Conservation (phyloP, 2,113 vertebrate genomes). For the Odobenus rosmarus region DNA sequence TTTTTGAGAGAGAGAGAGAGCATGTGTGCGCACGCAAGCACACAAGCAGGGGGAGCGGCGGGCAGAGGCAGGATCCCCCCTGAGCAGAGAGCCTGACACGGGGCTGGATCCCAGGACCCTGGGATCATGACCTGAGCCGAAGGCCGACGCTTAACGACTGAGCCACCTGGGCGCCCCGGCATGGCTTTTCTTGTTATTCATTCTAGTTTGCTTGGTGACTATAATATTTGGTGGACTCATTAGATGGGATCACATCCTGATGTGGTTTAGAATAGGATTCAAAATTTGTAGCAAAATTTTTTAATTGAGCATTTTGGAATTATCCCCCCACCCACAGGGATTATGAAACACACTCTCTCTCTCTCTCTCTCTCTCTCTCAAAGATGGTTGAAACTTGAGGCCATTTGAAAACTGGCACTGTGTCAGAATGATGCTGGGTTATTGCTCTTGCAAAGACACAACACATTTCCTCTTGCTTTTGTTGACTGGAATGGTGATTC, state of each 20-base stretch:
- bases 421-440: not conserved
- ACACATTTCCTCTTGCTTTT: not conserved
- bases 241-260: slow-evolving; percentile 4
- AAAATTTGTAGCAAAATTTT: slow-evolving; percentile 33
- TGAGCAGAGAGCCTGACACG: too few relatives aligned
- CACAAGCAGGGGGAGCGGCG: too few relatives aligned
- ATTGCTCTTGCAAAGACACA: not conserved
- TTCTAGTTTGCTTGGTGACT: slow-evolving; percentile 39
- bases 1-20: too few relatives aligned
- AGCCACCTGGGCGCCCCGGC: not conserved
- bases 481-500: not conserved
- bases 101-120: too few relatives aligned
- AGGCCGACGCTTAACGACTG: too few relatives aligned
- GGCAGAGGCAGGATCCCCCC: too few relatives aligned
- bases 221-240: not conserved
- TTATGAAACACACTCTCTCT: not conserved
- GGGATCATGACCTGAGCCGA: too few relatives aligned
- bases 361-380: not conserved
- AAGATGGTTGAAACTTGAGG: not conserved
- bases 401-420: not conserved
- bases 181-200: not conserved
- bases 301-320: slow-evolving; percentile 23
- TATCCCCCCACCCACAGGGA: not conserved
- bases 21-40: too few relatives aligned
- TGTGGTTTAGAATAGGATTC: slow-evolving; percentile 10